A percentile compares a stretch with the other conserved stretches of the same genome.
Conservation (phyloP, 2,888 invertebrate species). For the Melieria picta region DNA sequence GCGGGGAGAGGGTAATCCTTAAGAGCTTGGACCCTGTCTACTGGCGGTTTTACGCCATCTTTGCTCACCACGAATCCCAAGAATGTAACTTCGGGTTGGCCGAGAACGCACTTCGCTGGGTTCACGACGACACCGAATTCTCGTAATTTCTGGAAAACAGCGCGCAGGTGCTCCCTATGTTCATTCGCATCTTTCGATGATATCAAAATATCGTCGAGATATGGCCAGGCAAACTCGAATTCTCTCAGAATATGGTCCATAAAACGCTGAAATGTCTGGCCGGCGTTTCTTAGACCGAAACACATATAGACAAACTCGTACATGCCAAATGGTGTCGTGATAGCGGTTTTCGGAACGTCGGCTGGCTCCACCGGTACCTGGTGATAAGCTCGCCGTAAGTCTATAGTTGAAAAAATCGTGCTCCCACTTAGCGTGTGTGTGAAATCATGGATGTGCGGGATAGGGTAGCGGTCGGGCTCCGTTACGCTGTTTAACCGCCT, state of each 20-base stretch:
- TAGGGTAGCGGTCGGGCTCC: slow-evolving; percentile 30
- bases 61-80: slow-evolving; percentile 34
- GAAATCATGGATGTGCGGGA: slow-evolving; percentile 38
- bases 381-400: slow-evolving; percentile 33
- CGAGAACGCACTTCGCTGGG: slow-evolving; percentile 20
- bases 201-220: slow-evolving; percentile 20
- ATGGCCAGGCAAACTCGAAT: slow-evolving; percentile 29
- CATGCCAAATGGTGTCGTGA: slow-evolving; percentile 36
- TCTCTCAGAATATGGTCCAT: slow-evolving; percentile 36
- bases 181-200: slow-evolving; percentile 10
- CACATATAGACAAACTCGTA: slow-evolving; percentile 34
- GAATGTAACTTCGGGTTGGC: slow-evolving; percentile 34
- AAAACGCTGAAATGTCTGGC: slow-evolving; percentile 37
- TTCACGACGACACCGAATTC: not conserved
- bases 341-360: slow-evolving; percentile 36
- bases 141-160: slow-evolving; percentile 6
- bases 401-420: slow-evolving; percentile 37
- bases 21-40: slow-evolving; percentile 39
- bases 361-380: slow-evolving; percentile 33
- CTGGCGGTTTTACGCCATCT: slow-evolving; percentile 31
- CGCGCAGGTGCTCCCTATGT: not conserved
- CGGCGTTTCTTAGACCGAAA: slow-evolving; percentile 32
- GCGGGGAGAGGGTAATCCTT: slow-evolving; percentile 35
- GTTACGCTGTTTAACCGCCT: slow-evolving; percentile 13
- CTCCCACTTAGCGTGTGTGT: slow-evolving; percentile 25